phyloP scores from a whole-genome alignment of 2,113 vertebrate species.

The Pungitius pungitius region DNA sequence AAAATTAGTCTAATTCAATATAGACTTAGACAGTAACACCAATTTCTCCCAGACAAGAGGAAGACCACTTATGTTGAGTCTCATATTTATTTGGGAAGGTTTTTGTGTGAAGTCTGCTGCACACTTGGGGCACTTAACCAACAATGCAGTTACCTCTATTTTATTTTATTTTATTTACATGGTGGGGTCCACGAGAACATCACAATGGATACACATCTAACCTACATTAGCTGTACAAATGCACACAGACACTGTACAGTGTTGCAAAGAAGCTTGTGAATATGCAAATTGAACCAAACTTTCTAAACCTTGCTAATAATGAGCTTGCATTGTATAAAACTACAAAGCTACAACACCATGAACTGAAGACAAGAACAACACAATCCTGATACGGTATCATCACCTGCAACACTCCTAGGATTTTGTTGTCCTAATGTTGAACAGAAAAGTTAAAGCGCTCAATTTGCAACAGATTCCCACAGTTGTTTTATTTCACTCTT shows the following conservation, averaged over 20 bases:
- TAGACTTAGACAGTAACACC: slow-evolving; percentile 1
- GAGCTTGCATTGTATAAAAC: not conserved
- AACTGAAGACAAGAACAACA: not conserved
- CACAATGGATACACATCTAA: slow-evolving; percentile 22
- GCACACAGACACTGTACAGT: not conserved
- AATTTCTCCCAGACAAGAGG: slow-evolving; percentile 13
- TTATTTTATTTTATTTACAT: slow-evolving; percentile 26
- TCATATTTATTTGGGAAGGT: slow-evolving; percentile 32
- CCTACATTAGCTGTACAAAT: slow-evolving; percentile 10
- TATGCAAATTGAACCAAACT: slow-evolving; percentile 33
- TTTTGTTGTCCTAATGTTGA: not conserved
- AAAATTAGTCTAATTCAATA: slow-evolving; percentile 26
- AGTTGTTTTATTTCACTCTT: not conserved
- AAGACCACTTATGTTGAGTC: slow-evolving; percentile 25
- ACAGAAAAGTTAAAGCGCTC: not conserved
- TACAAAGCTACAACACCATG: not conserved
- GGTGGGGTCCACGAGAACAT: slow-evolving; percentile 4
- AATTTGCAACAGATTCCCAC: not conserved
- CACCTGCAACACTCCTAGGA: not conserved
- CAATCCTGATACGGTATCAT: not conserved
- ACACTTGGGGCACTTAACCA: slow-evolving; percentile 38
- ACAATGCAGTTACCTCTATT: slow-evolving; percentile 27
- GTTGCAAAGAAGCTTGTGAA: slow-evolving; percentile 26
- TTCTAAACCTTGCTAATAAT: slow-evolving; percentile 1
- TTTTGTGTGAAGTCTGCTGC: slow-evolving; percentile 31